Conservation (phyloP, 2,797 vertebrate genomes). For the Potorous gilbertii region DNA sequence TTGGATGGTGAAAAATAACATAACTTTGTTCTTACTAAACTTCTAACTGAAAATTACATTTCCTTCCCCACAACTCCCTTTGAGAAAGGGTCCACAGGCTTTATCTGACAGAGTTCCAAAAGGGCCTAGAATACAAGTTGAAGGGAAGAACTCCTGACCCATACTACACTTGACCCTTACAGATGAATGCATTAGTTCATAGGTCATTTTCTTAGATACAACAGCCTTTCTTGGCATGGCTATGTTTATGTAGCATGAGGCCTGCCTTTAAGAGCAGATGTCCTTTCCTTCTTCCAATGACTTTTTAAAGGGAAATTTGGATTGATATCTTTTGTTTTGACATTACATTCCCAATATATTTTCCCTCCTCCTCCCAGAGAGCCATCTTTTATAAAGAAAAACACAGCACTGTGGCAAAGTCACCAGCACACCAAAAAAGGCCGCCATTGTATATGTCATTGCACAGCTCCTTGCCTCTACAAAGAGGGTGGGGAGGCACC, state of each 20-base stretch:
- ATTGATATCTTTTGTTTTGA: neutral
- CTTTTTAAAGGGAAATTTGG: neutral
- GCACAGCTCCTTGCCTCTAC: neutral
- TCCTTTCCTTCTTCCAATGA: neutral
- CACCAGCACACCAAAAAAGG: neutral
- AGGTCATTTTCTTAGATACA: neutral
- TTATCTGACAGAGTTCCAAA: neutral
- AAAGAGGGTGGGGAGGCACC: neutral
- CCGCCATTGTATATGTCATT: neutral
- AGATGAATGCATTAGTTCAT: neutral
- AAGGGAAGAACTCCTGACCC: no score
- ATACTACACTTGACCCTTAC: neutral
- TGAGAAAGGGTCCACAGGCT: neutral
- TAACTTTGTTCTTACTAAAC: neutral
- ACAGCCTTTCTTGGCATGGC: neutral
- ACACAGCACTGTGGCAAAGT: neutral
- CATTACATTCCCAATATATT: neutral
- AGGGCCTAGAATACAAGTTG: neutral
- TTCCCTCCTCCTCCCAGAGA: neutral
- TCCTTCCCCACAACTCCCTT: neutral
- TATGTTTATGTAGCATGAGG: neutral
- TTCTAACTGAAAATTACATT: neutral
- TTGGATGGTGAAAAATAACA: neutral
- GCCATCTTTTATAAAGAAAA: neutral
- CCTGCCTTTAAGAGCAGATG: neutral